Evolutionary conservation across 2,113 vertebrate species (phyloP).

Genomic region (Protomyctophum bolini): DNA sequence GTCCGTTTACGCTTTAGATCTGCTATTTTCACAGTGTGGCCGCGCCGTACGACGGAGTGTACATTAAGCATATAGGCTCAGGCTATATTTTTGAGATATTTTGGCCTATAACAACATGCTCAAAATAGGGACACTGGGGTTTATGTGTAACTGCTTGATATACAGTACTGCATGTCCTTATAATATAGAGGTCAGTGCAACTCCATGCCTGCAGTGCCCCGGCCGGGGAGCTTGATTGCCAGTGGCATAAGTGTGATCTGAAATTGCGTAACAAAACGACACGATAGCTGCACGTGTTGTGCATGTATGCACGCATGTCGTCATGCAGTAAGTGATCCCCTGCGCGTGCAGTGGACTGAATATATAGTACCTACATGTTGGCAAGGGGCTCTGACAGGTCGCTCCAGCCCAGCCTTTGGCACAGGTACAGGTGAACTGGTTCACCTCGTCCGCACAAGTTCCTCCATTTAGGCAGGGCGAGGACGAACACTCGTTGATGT

Average conservation of each 20-base stretch:
- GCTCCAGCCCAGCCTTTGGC: conserved; percentile 82
- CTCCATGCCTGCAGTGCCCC: no score
- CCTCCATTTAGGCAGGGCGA: conserved; percentile 83
- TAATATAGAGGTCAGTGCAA: neutral
- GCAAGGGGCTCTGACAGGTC: conserved; percentile 80
- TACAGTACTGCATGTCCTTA: no score
- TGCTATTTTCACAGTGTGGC: neutral
- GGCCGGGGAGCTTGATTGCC: neutral
- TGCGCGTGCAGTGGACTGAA: conserved; percentile 5
- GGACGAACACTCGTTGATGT: conserved; percentile 81
- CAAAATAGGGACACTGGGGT: no score
- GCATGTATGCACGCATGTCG: conserved; percentile 2
- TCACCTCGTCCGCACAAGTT: conserved; percentile 82
- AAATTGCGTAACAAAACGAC: neutral
- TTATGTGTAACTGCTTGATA: no score
- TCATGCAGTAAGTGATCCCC: neutral
- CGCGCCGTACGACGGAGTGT: no score
- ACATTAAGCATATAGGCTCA: no score
- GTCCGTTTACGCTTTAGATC: neutral
- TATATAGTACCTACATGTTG: conserved; percentile 75
- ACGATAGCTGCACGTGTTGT: neutral
- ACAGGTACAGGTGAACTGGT: conserved; percentile 83
- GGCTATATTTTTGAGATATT: no score
- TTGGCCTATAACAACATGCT: no score
- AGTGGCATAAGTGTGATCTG: neutral